These are phyloP conservation scores for Erebia aethiops DNA, from an alignment of 2,888 invertebrate species.

Conservation along the genomic window DNA sequence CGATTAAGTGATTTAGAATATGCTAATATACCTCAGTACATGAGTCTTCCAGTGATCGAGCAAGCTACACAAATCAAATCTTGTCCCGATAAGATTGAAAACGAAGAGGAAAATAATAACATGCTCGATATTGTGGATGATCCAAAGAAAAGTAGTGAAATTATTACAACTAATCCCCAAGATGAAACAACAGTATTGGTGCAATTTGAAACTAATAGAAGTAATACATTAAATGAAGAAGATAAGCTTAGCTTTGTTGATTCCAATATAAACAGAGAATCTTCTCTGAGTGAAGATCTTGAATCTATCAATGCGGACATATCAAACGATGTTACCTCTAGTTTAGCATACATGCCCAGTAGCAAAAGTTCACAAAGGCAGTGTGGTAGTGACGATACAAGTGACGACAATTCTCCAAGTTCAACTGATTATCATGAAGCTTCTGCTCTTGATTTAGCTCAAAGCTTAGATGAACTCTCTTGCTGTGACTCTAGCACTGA, in stretches of 20 bases:
- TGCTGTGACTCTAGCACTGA: slow-evolving; percentile 73
- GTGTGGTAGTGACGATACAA: slow-evolving; percentile 66
- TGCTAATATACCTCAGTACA: slow-evolving; percentile 68
- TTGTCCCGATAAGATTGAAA: slow-evolving; percentile 52
- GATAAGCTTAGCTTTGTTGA: slow-evolving; percentile 54
- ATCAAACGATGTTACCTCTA: slow-evolving; percentile 75
- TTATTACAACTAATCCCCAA: slow-evolving; percentile 20
- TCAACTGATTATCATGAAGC: slow-evolving; percentile 80
- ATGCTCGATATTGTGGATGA: slow-evolving; percentile 44
- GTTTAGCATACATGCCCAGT: slow-evolving; percentile 75
- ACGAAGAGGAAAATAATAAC: slow-evolving; percentile 41
- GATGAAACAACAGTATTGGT: slow-evolving; percentile 36
- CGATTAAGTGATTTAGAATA: slow-evolving; percentile 75
- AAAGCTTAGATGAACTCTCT: slow-evolving; percentile 72
- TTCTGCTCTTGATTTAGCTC: slow-evolving; percentile 71
- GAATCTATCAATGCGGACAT: slow-evolving; percentile 72
- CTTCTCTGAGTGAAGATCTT: slow-evolving; percentile 63
- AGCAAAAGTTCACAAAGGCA: slow-evolving; percentile 72
- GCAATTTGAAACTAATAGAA: slow-evolving; percentile 44
- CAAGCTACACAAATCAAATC: slow-evolving; percentile 32
- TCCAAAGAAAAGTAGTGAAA: slow-evolving; percentile 23
- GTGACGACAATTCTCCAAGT: slow-evolving; percentile 75
- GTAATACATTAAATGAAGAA: slow-evolving; percentile 53
- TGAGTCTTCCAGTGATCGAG: slow-evolving; percentile 69
- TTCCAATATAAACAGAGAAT: slow-evolving; percentile 57